Percentiles rank a stretch among this genome's conserved stretches.
Conservation (phyloP, 2,888 invertebrate species). For the Eupithecia inturbata region DNA sequence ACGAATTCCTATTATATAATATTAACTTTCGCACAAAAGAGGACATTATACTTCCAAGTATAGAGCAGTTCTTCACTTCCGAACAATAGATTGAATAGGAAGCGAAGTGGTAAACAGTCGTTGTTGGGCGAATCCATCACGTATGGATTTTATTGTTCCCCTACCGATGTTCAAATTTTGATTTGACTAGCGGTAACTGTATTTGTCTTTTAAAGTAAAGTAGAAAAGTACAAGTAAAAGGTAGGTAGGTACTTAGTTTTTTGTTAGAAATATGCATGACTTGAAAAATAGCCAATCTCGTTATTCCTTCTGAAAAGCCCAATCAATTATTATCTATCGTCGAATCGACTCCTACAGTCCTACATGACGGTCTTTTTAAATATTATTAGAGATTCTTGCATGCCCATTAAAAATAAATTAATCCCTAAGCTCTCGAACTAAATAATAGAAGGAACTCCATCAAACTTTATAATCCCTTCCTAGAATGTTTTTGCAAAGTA, state of each 20-base stretch:
- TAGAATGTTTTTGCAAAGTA: constrained; percentile 61
- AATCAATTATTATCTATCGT: neutral
- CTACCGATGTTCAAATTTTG: constrained; percentile 20
- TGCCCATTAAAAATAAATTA: constrained; percentile 8
- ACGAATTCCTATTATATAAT: constrained; percentile 79
- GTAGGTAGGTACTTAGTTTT: neutral
- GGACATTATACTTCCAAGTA: constrained; percentile 82
- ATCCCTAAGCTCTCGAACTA: constrained; percentile 15
- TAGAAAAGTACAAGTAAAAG: neutral
- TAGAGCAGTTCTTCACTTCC: constrained; percentile 81
- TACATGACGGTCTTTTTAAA: neutral
- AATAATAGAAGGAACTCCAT: constrained; percentile 39
- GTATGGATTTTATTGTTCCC: constrained; percentile 43
- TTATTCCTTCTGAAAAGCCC: neutral
- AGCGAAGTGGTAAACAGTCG: constrained; percentile 82
- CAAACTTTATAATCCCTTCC: constrained; percentile 50
- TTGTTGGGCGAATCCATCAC: constrained; percentile 63
- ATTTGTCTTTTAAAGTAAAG: neutral
- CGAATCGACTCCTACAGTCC: neutral
- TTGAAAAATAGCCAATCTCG: neutral
- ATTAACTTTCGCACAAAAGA: constrained; percentile 80
- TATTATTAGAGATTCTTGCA: neutral
- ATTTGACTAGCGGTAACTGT: neutral
- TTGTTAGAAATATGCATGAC: neutral
- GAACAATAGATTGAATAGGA: constrained; percentile 80